Base-by-base conservation (phyloP, 2,888 invertebrate species). In the Epirrhoe tristata region DNA sequence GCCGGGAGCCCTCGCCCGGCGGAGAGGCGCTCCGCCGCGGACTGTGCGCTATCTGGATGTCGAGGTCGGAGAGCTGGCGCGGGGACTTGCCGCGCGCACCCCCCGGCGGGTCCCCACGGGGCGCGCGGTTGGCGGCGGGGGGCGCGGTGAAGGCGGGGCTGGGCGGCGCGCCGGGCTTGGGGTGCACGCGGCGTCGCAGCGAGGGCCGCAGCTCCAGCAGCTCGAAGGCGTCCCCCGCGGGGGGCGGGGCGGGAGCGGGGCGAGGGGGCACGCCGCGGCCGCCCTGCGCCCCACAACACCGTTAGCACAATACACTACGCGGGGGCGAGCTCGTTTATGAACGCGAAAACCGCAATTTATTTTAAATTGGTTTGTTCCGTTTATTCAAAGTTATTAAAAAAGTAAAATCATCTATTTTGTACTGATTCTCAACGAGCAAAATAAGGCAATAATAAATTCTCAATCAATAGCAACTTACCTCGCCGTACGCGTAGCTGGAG, bases 1-100 rank as follows among this genome's bases (percentile, higher is more conserved):
- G 58, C 69, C 56, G 16, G 62, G 24, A 32, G 52, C 48, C 46
- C 64, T 46, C 17, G 58, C 52, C 50, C 53, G 12, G 63, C 48
- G 16, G 16, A 6, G 48, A 6, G 16, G 12, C 39, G 46, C 39
- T 58, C 72, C 58, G 52, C 24, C 36, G 50, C 50, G 61, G 63
- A 14, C 72, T 67, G 75, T 77, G 82, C 58, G 81, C 83, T 32
- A 84, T 64, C 68, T 85, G 86, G 16, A 86, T 79, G 75, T 85
- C 86, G 17, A 86, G 75, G 72, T 86, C 86, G 46, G 85, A 83
- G 5, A 81, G 71, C n/a, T 63, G 77, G 48, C 50, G 14, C 67
- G 59, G 55, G 64, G 68, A 36, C 50, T 24, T 24, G 24, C 59
- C 31, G 31, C 52, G 48, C 31, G 46, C 57, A 16, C 48, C 16